Evolutionary conservation across 2,888 invertebrate species (phyloP).

Genomic region (Phengaris alcon): DNA sequence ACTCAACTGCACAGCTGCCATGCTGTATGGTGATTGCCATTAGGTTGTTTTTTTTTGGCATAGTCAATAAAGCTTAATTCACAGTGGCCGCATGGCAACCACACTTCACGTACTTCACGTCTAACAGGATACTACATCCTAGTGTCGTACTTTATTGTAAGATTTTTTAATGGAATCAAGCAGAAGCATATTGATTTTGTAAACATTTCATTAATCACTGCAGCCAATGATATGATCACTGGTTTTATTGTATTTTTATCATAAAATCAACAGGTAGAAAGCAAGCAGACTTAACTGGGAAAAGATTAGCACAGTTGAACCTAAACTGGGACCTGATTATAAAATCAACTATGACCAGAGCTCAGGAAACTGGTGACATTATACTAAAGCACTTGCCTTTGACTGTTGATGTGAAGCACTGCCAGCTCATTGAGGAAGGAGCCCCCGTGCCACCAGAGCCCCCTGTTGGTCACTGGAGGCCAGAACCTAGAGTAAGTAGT

Average conservation of each 20-base stretch:
- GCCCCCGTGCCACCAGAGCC: constrained; percentile 97
- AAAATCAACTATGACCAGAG: constrained; percentile 95
- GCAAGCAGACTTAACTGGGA: constrained; percentile 93
- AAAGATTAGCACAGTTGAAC: constrained; percentile 86
- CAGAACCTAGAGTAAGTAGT: constrained; percentile 80
- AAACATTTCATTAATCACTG: too few species aligned
- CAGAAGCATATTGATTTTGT: too few species aligned
- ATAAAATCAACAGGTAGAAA: constrained; percentile 79
- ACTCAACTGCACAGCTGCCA: too few species aligned
- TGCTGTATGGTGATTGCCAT: too few species aligned
- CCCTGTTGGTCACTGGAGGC: constrained; percentile 91
- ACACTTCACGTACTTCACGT: too few species aligned
- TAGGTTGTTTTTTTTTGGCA: too few species aligned
- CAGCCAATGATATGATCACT: too few species aligned
- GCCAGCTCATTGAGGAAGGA: constrained; percentile 92
- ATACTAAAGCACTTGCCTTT: constrained; percentile 85
- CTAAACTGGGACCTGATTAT: constrained; percentile 89
- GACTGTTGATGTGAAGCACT: constrained; percentile 79
- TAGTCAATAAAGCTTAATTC: too few species aligned
- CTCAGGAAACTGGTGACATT: constrained; percentile 93
- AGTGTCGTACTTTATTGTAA: too few species aligned
- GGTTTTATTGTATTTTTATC: not conserved
- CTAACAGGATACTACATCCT: too few species aligned
- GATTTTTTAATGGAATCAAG: too few species aligned
- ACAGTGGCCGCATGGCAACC: too few species aligned